These are phyloP conservation scores for Drosophila colorata DNA, from an alignment of 2,888 invertebrate species.

Conservation along the genomic window DNA sequence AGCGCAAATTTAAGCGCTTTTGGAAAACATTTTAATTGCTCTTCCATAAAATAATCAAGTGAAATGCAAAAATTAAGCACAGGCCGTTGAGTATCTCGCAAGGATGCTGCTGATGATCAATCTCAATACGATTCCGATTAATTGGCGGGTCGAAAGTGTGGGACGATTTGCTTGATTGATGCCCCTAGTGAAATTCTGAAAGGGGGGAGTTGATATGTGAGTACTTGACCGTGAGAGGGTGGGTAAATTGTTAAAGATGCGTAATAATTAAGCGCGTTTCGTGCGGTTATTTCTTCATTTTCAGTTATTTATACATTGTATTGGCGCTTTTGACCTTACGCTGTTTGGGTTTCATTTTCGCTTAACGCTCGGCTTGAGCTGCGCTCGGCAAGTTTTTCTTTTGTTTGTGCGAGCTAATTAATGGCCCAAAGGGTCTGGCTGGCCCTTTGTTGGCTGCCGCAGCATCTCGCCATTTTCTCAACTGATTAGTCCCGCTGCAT, in stretches of 20 bases:
- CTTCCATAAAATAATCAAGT: slow-evolving; percentile 17
- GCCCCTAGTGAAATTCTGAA: not conserved
- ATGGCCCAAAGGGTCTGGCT: slow-evolving; percentile 63
- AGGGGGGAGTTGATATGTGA: not conserved
- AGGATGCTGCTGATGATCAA: slow-evolving; percentile 47
- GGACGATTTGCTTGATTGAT: slow-evolving; percentile 36
- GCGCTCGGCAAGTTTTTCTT: slow-evolving; percentile 51
- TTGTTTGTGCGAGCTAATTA: slow-evolving; percentile 69
- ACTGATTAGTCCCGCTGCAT: slow-evolving; percentile 74
- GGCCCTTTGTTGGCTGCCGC: slow-evolving; percentile 56
- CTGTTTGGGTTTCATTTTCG: slow-evolving; percentile 26
- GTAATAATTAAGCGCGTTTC: slow-evolving; percentile 41
- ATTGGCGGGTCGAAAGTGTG: slow-evolving; percentile 45
- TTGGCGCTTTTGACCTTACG: slow-evolving; percentile 66
- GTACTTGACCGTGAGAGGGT: not conserved
- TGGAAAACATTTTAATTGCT: slow-evolving; percentile 61
- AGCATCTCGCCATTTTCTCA: slow-evolving; percentile 65
- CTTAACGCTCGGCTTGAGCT: slow-evolving; percentile 33
- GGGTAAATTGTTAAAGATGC: slow-evolving; percentile 15
- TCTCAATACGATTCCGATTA: slow-evolving; percentile 67
- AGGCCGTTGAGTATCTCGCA: slow-evolving; percentile 6
- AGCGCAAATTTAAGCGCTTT: slow-evolving; percentile 19
- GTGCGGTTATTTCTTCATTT: slow-evolving; percentile 11
- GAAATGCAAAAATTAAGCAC: slow-evolving; percentile 20
- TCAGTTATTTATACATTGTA: slow-evolving; percentile 56